These are phyloP conservation scores for Micromesistius poutassou DNA, from an alignment of 2,797 vertebrate genomes.

Conservation along the genomic window DNA sequence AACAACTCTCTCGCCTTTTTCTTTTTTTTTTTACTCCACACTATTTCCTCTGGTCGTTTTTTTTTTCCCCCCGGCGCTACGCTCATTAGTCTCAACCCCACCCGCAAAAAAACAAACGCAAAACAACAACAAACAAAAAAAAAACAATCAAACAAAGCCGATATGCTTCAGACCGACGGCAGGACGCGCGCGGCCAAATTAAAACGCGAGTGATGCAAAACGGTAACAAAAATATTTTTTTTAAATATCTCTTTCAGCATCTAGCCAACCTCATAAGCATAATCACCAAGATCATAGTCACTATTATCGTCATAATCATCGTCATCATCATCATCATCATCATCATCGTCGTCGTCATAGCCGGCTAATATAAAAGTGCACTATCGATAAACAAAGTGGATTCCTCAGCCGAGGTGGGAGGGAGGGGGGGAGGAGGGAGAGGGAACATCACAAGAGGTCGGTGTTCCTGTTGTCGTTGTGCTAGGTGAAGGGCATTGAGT, in stretches of 20 bases:
- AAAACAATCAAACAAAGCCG: slow-evolving; percentile 31
- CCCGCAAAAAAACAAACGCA: slow-evolving; percentile 47
- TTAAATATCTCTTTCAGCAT: slow-evolving; percentile 70
- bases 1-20: slow-evolving; percentile 58
- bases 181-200: slow-evolving; percentile 58
- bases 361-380: slow-evolving; percentile 79
- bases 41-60: slow-evolving; percentile 50
- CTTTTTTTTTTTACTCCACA: slow-evolving; percentile 28
- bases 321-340: slow-evolving; percentile 46
- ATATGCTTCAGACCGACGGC: slow-evolving; percentile 68
- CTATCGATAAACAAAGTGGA: slow-evolving; percentile 72
- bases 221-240: slow-evolving; percentile 75
- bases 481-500: slow-evolving; percentile 51
- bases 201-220: slow-evolving; percentile 75
- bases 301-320: slow-evolving; percentile 47
- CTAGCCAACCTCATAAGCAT: slow-evolving; percentile 22
- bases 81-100: slow-evolving; percentile 46
- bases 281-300: slow-evolving; percentile 52
- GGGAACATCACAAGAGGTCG: slow-evolving; percentile 49
- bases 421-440: slow-evolving; percentile 6
- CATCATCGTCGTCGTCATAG: slow-evolving; percentile 57
- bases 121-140: not conserved
- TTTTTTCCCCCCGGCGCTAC: slow-evolving; percentile 24
- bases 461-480: slow-evolving; percentile 55
- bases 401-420: slow-evolving; percentile 44